Base-by-base conservation (phyloP, 2,797 vertebrate genomes). In the Pteronotus mesoamericanus region DNA sequence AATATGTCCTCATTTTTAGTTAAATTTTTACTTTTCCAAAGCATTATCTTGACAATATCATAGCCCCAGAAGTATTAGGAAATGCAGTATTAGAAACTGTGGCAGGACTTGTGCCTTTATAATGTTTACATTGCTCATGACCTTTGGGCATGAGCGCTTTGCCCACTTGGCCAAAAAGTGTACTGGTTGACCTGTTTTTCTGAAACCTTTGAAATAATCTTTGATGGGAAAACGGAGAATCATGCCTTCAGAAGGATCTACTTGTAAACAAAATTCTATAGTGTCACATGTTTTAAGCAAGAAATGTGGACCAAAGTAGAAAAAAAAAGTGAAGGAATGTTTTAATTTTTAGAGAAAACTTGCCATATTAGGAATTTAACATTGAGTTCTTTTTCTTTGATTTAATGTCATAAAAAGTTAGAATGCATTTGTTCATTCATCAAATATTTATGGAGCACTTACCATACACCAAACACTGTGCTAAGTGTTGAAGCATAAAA, bases 171-270 rank as follows among this genome's bases (percentile, higher is more conserved):
- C 85, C 69, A 89, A 68, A 87, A 79, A 48, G 61, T 64, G 53
- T 64, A 34, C 64, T 48, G 26, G 21, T 90, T 48, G 68, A 88
- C 48, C 74, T 94, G 79, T 86, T 96, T 96, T 95, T 78, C 42
- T 53, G 77, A 80, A 95, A 97, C 88, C 95, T 97, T 96, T 97
- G 96, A 57, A 86, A 32, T 3, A 95, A 77, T 92, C 72, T 96
- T 86, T 88, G 92, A 77, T 85, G 75, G 61, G 75, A 48, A 97
- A 91, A 96, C 91, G 97, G 72, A 89, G 57, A 93, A 83, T 86
- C 78, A 34, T 95, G 88, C 89, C 96, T 98, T 82, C 57, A 75
- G 72, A 82, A 94, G 26, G 44, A 88, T 37, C 46, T 80, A 69
- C 48, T 92, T 64, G 88, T 78, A 79, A 64, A 83, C 84, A 95